A percentile compares a stretch with the other conserved stretches of the same genome.
These are phyloP conservation scores for Cyclophora punctaria DNA, from an alignment of 2,888 invertebrate genomes.

Conservation along the genomic window DNA sequence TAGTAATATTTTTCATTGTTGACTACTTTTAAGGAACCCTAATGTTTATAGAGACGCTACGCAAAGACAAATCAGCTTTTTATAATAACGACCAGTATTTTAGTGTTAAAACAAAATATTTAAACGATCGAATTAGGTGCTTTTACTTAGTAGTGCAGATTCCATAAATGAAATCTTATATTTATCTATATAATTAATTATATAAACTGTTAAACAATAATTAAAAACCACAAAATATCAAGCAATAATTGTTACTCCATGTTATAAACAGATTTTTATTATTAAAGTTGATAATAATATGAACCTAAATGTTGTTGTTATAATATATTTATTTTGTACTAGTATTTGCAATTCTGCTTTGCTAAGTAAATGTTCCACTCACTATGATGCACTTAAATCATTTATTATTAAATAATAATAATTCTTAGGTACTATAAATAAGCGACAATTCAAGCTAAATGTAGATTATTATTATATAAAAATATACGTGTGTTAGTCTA, in stretches of 20 bases:
- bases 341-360: slow-evolving; percentile 4
- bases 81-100: slow-evolving; percentile 45
- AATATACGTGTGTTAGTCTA: slow-evolving; percentile 36
- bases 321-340: too few relatives aligned
- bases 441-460: slow-evolving; percentile 36
- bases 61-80: slow-evolving; percentile 34
- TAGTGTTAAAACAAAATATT: slow-evolving; percentile 11
- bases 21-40: slow-evolving; percentile 66
- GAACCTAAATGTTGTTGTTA: too few relatives aligned
- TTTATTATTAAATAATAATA: slow-evolving; percentile 19
- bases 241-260: too few relatives aligned
- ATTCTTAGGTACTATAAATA: slow-evolving; percentile 1
- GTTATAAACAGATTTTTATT: too few relatives aligned
- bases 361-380: slow-evolving; percentile 10
- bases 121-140: slow-evolving; percentile 8
- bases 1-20: slow-evolving; percentile 63
- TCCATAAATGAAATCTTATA: not conserved
- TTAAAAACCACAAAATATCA: not conserved
- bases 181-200: not conserved
- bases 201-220: not conserved
- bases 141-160: slow-evolving; percentile 10
- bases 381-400: slow-evolving; percentile 7
- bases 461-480: slow-evolving; percentile 29
- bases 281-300: too few relatives aligned
- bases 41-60: slow-evolving; percentile 39